Evolutionary conservation across 2,888 invertebrate genomes (phyloP).

Genomic region (Pediacus dermestoides): DNA sequence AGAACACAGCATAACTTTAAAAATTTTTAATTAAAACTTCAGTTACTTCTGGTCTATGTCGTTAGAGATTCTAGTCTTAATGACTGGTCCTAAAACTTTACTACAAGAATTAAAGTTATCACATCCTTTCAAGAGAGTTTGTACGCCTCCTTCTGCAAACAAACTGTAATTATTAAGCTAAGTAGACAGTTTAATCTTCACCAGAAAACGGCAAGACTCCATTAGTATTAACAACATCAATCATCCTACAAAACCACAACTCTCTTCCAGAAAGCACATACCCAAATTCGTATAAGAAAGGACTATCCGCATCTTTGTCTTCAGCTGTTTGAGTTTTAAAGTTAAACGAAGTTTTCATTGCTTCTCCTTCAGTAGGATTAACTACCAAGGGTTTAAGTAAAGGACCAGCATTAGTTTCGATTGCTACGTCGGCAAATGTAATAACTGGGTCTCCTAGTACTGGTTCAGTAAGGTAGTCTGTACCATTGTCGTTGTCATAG

Average conservation of each 20-base stretch:
- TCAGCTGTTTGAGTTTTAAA: conserved; percentile 11
- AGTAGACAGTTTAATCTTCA: conserved; percentile 1
- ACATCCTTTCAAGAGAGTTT: conserved; percentile 18
- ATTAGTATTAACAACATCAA: conserved; percentile 11
- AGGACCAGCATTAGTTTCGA: conserved; percentile 15
- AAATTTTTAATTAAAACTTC: conserved; percentile 2
- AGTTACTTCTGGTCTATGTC: conserved; percentile 3
- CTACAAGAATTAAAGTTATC: conserved; percentile 14
- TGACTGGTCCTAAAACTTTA: conserved; percentile 10
- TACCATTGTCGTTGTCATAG: conserved; percentile 6
- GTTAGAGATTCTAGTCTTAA: conserved; percentile 7
- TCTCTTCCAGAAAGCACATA: conserved; percentile 8
- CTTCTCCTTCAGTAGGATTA: conserved; percentile 14
- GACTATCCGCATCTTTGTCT: conserved; percentile 13
- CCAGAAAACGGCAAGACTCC: conserved; percentile 16
- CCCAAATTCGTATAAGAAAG: conserved; percentile 21
- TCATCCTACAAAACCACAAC: conserved; percentile 11
- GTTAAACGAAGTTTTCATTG: conserved; percentile 15
- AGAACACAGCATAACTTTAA: conserved; percentile 6
- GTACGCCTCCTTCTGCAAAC: conserved; percentile 11
- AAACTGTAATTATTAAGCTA: conserved; percentile 3
- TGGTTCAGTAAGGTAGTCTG: conserved; percentile 8
- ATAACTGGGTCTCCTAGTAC: not conserved
- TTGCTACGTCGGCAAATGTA: conserved; percentile 4
- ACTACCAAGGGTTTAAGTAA: conserved; percentile 11